These are phyloP conservation scores for Hypselothyrea guttata DNA, from an alignment of 2,888 invertebrate species.

Conservation along the genomic window DNA sequence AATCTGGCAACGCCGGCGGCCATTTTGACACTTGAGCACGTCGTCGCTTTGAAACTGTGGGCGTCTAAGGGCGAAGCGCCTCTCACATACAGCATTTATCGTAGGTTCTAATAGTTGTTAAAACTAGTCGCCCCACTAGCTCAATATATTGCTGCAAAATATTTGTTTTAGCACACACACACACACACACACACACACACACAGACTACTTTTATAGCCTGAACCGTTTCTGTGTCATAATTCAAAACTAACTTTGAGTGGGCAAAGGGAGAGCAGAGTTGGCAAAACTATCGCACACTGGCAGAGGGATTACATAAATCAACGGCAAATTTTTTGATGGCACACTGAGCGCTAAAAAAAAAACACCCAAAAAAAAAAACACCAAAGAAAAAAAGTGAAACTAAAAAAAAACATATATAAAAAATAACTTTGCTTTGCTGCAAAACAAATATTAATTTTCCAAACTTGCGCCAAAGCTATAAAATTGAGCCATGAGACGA, in stretches of 20 bases:
- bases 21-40: constrained; percentile 52
- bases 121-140: too few species aligned
- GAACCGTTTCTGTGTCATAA: constrained; percentile 43
- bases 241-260: constrained; percentile 52
- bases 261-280: constrained; percentile 8
- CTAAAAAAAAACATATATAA: too few species aligned
- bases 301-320: constrained; percentile 59
- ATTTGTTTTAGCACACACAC: constrained; percentile 21
- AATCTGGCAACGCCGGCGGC: constrained; percentile 45
- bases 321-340: constrained; percentile 51
- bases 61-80: too few species aligned
- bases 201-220: constrained; percentile 4
- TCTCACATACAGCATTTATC: too few species aligned
- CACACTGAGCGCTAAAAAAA: constrained; percentile 28
- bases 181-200: constrained; percentile 18
- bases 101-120: background rate
- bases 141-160: constrained; percentile 28
- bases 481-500: constrained; percentile 25
- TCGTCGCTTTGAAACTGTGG: constrained; percentile 16
- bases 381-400: too few species aligned
- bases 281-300: background rate
- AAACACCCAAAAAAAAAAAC: too few species aligned
- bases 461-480: constrained; percentile 54
- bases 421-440: too few species aligned
- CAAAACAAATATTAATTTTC: constrained; percentile 74